These are phyloP conservation scores for Drosophila tanythrix DNA, from an alignment of 2,888 invertebrate species.

Conservation along the genomic window DNA sequence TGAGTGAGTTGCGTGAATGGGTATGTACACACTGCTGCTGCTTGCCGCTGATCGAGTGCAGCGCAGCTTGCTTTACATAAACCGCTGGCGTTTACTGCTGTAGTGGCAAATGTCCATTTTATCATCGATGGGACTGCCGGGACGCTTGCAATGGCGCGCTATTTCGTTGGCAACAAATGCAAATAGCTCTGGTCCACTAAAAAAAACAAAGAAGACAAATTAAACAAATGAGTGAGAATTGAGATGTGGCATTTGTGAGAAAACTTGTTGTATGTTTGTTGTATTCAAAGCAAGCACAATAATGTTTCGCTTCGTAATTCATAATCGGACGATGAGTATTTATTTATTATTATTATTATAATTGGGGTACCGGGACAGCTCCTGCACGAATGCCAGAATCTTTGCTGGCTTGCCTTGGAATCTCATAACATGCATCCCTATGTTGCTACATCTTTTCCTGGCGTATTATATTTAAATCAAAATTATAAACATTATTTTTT, in stretches of 20 bases:
- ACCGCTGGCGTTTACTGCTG: conserved; percentile 89
- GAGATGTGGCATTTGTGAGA: neutral
- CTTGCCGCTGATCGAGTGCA: conserved; percentile 6
- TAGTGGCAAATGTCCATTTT: conserved; percentile 92
- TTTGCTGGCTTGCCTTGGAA: too few relatives aligned
- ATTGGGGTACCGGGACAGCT: too few relatives aligned
- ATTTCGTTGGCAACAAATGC: conserved; percentile 91
- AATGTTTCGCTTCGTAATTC: neutral
- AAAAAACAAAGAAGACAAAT: neutral
- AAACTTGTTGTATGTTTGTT: neutral
- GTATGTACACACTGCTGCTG: conserved; percentile 12
- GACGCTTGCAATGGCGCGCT: conserved; percentile 90
- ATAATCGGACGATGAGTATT: too few relatives aligned
- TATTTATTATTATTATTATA: too few relatives aligned
- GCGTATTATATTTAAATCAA: too few relatives aligned
- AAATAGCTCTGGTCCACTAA: conserved; percentile 87
- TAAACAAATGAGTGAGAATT: neutral
- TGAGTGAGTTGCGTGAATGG: conserved; percentile 10
- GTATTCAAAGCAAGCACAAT: neutral
- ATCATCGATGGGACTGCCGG: conserved; percentile 89
- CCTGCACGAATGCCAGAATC: too few relatives aligned
- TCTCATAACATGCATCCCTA: too few relatives aligned
- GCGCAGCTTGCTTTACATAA: conserved; percentile 86
- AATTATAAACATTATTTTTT: too few relatives aligned
- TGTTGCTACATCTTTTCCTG: too few relatives aligned